phyloP scores from a whole-genome alignment of 1,140 invertebrate species.

The Batillaria attramentaria region DNA sequence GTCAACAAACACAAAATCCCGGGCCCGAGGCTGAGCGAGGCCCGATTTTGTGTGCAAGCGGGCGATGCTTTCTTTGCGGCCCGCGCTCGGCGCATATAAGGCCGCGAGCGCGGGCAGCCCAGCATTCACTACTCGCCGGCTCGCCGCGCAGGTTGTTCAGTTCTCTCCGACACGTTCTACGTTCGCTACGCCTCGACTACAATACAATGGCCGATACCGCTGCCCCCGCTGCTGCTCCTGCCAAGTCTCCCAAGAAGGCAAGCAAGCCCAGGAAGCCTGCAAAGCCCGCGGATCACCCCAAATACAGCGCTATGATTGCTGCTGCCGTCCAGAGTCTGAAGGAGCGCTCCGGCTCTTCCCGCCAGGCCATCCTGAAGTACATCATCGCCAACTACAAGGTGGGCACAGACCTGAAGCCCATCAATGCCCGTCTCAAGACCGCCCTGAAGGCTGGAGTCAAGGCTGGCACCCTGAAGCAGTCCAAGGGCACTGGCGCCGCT shows the following conservation, averaged over 20 bases:
- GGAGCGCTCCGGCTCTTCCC: constrained; percentile 64
- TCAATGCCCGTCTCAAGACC: constrained; percentile 61
- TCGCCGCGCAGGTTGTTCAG: too few relatives aligned
- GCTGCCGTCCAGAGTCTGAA: constrained; percentile 53
- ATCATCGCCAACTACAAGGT: constrained; percentile 69
- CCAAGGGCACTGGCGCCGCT: constrained; percentile 68
- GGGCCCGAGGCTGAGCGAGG: too few relatives aligned
- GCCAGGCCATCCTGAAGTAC: constrained; percentile 70
- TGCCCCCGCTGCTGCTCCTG: constrained; percentile 20
- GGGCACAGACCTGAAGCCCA: constrained; percentile 56
- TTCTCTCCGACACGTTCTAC: too few relatives aligned
- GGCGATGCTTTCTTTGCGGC: too few relatives aligned
- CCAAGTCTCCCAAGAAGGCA: constrained; percentile 38
- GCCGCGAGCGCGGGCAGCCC: too few relatives aligned
- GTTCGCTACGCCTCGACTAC: too few relatives aligned
- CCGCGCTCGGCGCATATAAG: too few relatives aligned
- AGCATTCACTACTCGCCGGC: too few relatives aligned
- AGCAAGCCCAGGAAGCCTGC: constrained; percentile 62
- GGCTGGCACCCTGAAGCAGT: constrained; percentile 61
- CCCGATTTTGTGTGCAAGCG: too few relatives aligned
- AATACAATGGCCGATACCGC: too few relatives aligned
- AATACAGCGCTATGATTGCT: constrained; percentile 57
- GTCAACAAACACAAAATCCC: too few relatives aligned
- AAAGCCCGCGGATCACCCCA: constrained; percentile 57
- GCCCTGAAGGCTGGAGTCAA: constrained; percentile 58